Conservation (phyloP, 2,888 invertebrate genomes). For the Papilio elwesi region DNA sequence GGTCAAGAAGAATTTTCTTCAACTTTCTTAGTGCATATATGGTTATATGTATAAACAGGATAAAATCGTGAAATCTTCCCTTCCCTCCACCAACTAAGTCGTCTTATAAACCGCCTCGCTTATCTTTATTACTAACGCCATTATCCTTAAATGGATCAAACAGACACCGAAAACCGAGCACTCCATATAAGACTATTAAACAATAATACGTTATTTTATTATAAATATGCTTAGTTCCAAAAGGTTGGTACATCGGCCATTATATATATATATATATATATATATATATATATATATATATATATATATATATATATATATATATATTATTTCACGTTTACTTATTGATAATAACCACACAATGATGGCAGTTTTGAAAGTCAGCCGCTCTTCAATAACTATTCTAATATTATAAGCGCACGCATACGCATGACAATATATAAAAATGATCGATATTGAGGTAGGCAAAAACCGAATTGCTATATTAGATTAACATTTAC, state of each 20-base stretch:
- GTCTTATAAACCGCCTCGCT: constrained; percentile 8
- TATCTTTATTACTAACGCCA: constrained; percentile 29
- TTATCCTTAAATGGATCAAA: constrained; percentile 28
- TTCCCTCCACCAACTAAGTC: constrained; percentile 14
- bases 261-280: neutral
- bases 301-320: neutral
- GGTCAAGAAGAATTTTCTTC: neutral
- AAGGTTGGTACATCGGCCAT: neutral
- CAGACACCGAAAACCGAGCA: neutral
- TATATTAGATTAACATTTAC: no score
- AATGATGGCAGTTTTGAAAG: no score
- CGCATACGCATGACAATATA: no score
- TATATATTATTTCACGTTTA: neutral
- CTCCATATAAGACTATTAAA: neutral
- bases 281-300: neutral
- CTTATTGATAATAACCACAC: no score
- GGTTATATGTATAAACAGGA: no score
- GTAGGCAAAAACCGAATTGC: no score
- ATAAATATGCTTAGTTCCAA: neutral
- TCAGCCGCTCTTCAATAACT: no score
- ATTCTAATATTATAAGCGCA: no score
- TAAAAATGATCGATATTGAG: no score
- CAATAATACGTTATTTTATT: neutral
- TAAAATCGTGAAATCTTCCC: constrained; percentile 14
- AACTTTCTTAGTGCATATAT: neutral